Conservation (phyloP, 2,113 vertebrate species). For the Cygnus atratus region DNA sequence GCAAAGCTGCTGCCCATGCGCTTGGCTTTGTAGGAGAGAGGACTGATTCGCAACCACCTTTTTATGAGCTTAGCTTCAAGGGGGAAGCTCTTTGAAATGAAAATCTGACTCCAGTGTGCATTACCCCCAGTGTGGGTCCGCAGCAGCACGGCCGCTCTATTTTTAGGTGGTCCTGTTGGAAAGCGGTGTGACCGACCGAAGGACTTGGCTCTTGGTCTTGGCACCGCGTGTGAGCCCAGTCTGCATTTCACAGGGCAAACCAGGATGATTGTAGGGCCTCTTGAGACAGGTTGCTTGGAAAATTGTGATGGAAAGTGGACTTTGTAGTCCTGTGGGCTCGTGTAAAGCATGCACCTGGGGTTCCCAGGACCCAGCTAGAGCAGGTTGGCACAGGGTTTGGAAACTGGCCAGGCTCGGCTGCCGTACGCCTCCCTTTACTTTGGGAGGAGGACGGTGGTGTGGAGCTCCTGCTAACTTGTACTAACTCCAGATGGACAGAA, state of each 20-base stretch:
- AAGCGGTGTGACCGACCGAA: accelerated
- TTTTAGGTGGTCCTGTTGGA: neutral
- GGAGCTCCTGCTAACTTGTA: neutral
- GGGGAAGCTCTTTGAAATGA: neutral
- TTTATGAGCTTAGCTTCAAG: neutral
- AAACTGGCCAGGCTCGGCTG: neutral
- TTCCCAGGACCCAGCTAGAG: neutral
- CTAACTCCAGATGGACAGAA: accelerated
- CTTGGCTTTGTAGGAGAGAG: neutral
- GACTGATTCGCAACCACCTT: neutral
- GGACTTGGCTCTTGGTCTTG: accelerated
- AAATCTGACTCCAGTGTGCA: neutral
- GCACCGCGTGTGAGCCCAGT: accelerated
- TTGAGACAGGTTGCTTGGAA: neutral
- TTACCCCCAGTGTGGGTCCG: neutral
- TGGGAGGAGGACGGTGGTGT: neutral
- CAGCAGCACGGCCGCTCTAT: neutral
- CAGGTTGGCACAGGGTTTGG: neutral
- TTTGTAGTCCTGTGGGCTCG: neutral
- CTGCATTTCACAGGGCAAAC: neutral
- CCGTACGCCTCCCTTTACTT: neutral
- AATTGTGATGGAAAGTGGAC: neutral
- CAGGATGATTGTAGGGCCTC: neutral
- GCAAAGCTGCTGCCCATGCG: neutral
- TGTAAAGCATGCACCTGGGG: neutral